These are phyloP conservation scores for Glareola pratincola DNA, from an alignment of 2,113 vertebrate genomes.

Conservation along the genomic window DNA sequence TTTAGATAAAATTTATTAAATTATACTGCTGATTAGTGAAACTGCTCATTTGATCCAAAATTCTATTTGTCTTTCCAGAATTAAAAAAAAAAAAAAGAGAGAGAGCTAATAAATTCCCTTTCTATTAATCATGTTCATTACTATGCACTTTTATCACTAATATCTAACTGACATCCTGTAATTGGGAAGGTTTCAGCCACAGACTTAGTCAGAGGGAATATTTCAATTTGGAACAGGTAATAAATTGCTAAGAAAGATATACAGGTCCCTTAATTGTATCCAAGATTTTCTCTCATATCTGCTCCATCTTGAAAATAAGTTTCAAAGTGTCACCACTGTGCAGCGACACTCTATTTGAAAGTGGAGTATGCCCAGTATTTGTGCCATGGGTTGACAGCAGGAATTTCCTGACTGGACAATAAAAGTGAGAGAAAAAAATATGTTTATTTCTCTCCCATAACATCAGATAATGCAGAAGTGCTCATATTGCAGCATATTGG, in stretches of 20 bases:
- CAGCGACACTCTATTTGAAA: neutral
- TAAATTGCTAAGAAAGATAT: neutral
- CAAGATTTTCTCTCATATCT: neutral
- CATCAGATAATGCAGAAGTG: neutral
- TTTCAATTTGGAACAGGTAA: neutral
- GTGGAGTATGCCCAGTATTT: neutral
- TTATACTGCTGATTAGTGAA: neutral
- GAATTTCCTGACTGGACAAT: neutral
- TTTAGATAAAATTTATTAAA: neutral
- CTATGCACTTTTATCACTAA: neutral
- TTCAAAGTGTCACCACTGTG: neutral
- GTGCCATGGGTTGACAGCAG: neutral
- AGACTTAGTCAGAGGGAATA: neutral
- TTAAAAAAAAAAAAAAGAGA: neutral
- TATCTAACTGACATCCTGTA: neutral
- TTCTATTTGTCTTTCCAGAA: neutral
- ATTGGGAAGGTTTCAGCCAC: neutral
- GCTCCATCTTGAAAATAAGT: neutral
- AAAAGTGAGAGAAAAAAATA: neutral
- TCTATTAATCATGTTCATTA: neutral
- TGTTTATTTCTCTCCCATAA: neutral
- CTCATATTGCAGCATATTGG: neutral
- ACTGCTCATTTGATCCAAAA: neutral
- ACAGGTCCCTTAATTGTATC: neutral
- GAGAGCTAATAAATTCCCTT: neutral